phyloP scores from a whole-genome alignment of 2,888 invertebrate genomes.

The Imbricaverruca yamaguchii region DNA sequence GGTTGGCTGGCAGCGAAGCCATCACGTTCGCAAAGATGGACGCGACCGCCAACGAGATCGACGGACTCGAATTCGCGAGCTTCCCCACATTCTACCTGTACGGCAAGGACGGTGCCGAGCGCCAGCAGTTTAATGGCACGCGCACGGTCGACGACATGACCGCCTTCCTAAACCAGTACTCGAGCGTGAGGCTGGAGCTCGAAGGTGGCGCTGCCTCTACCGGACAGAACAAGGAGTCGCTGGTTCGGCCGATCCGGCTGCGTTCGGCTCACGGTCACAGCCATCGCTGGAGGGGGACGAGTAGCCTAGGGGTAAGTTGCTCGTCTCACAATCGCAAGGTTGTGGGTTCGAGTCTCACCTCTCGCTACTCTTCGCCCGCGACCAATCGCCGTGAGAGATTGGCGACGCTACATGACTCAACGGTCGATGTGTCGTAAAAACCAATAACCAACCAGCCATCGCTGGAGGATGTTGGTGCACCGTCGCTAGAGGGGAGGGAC shows the following conservation, averaged over 20 bases:
- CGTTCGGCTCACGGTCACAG: background rate
- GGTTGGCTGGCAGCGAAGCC: background rate
- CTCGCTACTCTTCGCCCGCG: too few species aligned
- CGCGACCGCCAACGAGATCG: constrained; percentile 24
- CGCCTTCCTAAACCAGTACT: constrained; percentile 3
- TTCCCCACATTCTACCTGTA: constrained; percentile 25
- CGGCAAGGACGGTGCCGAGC: background rate
- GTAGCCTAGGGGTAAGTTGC: too few species aligned
- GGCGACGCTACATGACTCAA: background rate
- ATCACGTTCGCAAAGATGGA: constrained; percentile 23
- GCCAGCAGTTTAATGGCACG: background rate
- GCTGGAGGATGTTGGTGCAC: too few species aligned
- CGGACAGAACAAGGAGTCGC: background rate
- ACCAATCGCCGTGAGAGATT: too few species aligned
- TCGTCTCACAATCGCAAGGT: too few species aligned
- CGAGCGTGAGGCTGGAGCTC: background rate
- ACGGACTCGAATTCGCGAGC: constrained; percentile 5
- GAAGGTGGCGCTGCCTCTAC: background rate
- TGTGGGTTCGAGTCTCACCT: too few species aligned
- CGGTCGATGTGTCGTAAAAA: too few species aligned
- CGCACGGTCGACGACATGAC: background rate
- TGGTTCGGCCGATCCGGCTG: background rate
- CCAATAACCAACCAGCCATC: too few species aligned
- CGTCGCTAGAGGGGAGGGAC: background rate
- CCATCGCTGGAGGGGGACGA: background rate